A percentile compares a stretch with the other conserved stretches of the same genome.
phyloP scores from a whole-genome alignment of 2,113 vertebrate genomes.

The Lethenteron camtschaticum region DNA sequence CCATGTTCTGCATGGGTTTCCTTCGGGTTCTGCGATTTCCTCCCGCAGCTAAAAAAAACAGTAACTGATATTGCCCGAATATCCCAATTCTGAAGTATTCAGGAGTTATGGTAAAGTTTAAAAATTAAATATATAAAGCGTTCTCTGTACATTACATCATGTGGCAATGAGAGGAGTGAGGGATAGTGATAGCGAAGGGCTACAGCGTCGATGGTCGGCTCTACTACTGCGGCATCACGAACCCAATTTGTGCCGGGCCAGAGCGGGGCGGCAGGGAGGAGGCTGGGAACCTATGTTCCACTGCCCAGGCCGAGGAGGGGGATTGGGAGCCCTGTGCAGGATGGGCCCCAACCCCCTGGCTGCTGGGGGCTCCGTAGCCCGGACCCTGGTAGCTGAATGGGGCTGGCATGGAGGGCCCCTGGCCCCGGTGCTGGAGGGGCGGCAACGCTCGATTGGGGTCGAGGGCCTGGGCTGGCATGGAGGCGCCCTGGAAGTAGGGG shows the following conservation, averaged over 20 bases:
- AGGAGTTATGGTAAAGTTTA: no score
- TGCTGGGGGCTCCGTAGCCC: neutral
- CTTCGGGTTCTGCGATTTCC: no score
- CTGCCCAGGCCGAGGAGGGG: neutral
- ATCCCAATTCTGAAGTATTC: no score
- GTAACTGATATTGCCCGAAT: no score
- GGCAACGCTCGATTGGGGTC: neutral
- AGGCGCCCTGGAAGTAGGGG: neutral
- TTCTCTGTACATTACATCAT: no score
- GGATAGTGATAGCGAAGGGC: no score
- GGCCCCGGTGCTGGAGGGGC: neutral
- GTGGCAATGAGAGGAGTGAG: no score
- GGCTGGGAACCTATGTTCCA: neutral
- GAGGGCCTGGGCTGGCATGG: neutral
- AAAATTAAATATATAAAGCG: no score
- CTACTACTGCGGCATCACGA: neutral
- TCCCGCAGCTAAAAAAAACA: no score
- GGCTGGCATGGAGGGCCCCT: neutral
- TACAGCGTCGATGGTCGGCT: no score
- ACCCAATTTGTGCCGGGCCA: constrained; percentile 1
- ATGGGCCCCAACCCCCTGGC: neutral
- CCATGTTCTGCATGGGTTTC: no score
- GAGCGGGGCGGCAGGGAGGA: constrained; percentile 4
- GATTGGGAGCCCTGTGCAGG: neutral
- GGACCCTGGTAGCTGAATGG: neutral